Evolutionary conservation across 1,140 invertebrate species (phyloP).

Genomic region (Drosophila trapezifrons): DNA sequence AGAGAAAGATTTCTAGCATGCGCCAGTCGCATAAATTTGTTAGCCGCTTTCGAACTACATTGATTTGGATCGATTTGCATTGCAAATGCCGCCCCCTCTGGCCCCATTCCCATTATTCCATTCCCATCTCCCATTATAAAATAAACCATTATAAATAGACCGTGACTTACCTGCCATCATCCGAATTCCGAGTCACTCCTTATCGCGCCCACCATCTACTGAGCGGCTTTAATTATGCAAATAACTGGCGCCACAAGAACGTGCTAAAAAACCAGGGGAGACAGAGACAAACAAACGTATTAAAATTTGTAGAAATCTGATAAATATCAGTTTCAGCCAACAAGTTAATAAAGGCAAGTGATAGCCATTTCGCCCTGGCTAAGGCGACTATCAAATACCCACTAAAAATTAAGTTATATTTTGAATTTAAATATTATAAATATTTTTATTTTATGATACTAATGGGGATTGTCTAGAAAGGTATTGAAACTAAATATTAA

Average conservation of each 20-base stretch:
- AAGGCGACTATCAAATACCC: constrained; percentile 11
- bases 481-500: too few species aligned
- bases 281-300: constrained; percentile 18
- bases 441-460: not conserved
- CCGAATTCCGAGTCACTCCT: constrained; percentile 36
- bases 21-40: constrained; percentile 62
- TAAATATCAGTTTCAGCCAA: constrained; percentile 41
- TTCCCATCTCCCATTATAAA: constrained; percentile 10
- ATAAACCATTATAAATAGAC: constrained; percentile 37
- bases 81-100: constrained; percentile 41
- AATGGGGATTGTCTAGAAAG: too few species aligned
- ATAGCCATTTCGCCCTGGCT: not conserved
- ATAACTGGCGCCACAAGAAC: constrained; percentile 71
- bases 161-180: constrained; percentile 63
- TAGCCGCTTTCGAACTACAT: constrained; percentile 53
- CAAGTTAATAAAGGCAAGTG: constrained; percentile 38
- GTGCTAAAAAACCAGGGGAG: constrained; percentile 47
- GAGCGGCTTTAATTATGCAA: constrained; percentile 72
- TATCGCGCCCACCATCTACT: constrained; percentile 56
- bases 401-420: not conserved
- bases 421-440: not conserved
- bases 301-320: constrained; percentile 54
- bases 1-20: constrained; percentile 52
- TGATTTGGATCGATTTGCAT: constrained; percentile 46
- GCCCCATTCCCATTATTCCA: not conserved